Conservation (phyloP, 2,797 vertebrate species). For the Linurgus olivaceus region DNA sequence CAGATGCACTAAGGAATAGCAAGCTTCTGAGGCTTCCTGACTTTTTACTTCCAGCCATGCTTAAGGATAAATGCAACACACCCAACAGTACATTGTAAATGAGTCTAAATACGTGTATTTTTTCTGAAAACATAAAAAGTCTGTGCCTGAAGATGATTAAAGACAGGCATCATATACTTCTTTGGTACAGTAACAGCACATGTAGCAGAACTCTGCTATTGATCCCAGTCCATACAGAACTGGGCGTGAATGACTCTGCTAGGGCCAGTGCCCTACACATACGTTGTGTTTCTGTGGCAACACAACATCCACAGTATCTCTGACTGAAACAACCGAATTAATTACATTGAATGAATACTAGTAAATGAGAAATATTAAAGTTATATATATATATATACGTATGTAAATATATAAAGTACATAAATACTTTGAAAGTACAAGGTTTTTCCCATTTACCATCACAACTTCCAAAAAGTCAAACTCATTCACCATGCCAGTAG, state of each 20-base stretch:
- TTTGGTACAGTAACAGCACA: background rate
- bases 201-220: background rate
- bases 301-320: accelerated
- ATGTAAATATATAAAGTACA: background rate
- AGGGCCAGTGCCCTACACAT: background rate
- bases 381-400: background rate
- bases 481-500: background rate
- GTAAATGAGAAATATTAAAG: background rate
- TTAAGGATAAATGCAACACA: background rate
- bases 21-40: background rate
- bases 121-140: background rate
- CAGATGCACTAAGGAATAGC: background rate
- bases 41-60: background rate
- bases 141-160: background rate
- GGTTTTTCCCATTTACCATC: background rate
- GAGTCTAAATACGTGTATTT: background rate
- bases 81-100: background rate
- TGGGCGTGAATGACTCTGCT: background rate
- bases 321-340: background rate
- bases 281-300: background rate
- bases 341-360: background rate
- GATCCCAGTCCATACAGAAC: background rate
- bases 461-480: background rate
- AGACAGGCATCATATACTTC: background rate
- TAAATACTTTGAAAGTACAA: background rate